Evolutionary conservation across 2,113 vertebrate genomes (phyloP), one percentile per base, ranked within the genome.

Genomic region (Cynocephalus volans): DNA sequence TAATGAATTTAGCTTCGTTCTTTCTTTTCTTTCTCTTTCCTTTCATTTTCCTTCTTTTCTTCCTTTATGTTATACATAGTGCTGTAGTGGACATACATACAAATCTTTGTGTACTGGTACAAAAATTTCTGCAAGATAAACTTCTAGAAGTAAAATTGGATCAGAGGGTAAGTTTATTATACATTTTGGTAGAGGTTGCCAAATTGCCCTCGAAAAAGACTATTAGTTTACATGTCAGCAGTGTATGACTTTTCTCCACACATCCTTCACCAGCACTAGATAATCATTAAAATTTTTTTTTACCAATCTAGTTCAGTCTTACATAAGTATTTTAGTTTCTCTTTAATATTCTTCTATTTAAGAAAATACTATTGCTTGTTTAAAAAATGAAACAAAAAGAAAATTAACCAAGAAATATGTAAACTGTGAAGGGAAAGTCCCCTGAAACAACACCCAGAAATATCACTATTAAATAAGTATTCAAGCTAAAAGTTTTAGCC

Each of bases 141-240:
- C 65, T 94, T 94, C 60, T 86, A 94, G 52, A 90, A 82, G 41
- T 90, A 86, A 94, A 93, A 72, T 60, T 93, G 36, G n/a, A 60
- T 28, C 48, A 33, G 58, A 89, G 17, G 36, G 1, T 87, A 81
- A 83, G 19, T 77, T 77, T 85, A 76, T 73, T 79, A 58, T 6
- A 67, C 70, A 83, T 87, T 97, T 77, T 96, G 48, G 65, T 54
- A 60, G 81, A 79, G 17, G 41, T 36, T 95, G 36, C 19, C 73
- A 93, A 54, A 76, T 89, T 93, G 64, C 24, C 41, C 11, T 93
- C 45, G 56, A 69, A n/a, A 85, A 90, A 62, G 50, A 33, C 48
- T 69, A 56, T 73, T 62, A n/a, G 1, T 82, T 86, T 96, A 33
- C 26, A 52, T 60, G 50, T 73, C 41, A 88, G 17, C 19, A 45